Evolutionary conservation across 2,113 vertebrate species (phyloP).

Genomic region (Colistium nudipinnis): DNA sequence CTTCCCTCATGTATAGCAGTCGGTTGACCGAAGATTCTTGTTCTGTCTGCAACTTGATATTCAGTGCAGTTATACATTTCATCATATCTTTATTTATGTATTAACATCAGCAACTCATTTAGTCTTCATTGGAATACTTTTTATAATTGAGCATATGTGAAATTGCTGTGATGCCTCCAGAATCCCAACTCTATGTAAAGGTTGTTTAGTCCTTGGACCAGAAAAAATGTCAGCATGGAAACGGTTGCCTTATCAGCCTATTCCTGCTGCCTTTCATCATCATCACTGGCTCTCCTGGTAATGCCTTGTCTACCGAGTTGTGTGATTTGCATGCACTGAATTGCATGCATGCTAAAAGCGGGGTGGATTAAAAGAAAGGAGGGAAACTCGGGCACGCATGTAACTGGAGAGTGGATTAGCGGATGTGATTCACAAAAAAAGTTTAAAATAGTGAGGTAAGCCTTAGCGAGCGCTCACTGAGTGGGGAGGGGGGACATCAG

Average conservation of each 20-base stretch:
- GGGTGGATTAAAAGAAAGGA: not conserved
- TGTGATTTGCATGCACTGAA: too few relatives aligned
- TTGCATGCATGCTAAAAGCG: too few relatives aligned
- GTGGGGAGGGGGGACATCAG: not conserved
- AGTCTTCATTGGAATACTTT: too few relatives aligned
- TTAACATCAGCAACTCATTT: too few relatives aligned
- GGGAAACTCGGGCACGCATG: not conserved
- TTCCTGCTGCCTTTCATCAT: slow-evolving; percentile 58
- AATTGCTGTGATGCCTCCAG: too few relatives aligned
- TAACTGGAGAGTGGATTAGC: slow-evolving; percentile 15
- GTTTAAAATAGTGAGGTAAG: slow-evolving; percentile 25
- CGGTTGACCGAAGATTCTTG: too few relatives aligned
- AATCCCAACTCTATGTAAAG: too few relatives aligned
- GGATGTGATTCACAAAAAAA: slow-evolving; percentile 17
- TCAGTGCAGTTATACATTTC: too few relatives aligned
- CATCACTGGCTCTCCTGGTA: slow-evolving; percentile 35
- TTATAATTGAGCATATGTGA: too few relatives aligned
- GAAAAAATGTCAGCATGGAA: slow-evolving; percentile 38
- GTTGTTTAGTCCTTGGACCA: too few relatives aligned
- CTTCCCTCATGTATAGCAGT: not conserved
- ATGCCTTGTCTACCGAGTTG: slow-evolving; percentile 35
- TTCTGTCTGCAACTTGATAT: too few relatives aligned
- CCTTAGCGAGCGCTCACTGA: not conserved
- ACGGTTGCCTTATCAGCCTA: slow-evolving; percentile 69
- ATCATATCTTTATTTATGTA: too few relatives aligned